These are phyloP conservation scores for Cynopterus brachyotis DNA, from an alignment of 2,113 vertebrate species.

Conservation along the genomic window DNA sequence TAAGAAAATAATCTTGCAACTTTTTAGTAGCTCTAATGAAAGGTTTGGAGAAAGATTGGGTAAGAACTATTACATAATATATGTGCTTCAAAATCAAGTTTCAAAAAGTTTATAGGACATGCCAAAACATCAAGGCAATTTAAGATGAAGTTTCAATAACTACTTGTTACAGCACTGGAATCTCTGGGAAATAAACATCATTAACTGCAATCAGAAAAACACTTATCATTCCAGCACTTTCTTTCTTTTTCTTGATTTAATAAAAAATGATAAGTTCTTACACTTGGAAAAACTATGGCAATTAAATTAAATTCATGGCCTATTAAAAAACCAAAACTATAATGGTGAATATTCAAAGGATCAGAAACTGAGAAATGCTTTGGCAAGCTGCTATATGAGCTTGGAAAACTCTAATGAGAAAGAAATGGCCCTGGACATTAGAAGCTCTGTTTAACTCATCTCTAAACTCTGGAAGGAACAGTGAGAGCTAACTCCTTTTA, in stretches of 20 bases:
- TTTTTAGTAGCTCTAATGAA: conserved; percentile 29
- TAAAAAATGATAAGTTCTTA: conserved; percentile 58
- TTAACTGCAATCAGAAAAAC: conserved; percentile 26
- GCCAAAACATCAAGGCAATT: conserved; percentile 43
- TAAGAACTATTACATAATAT: conserved; percentile 48
- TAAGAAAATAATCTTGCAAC: conserved; percentile 44
- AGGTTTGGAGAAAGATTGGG: conserved; percentile 12
- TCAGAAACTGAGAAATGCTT: conserved; percentile 56
- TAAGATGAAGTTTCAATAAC: conserved; percentile 33
- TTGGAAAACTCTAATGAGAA: conserved; percentile 47
- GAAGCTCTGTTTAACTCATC: conserved; percentile 34
- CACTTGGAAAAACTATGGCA: conserved; percentile 23
- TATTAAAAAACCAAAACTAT: conserved; percentile 50
- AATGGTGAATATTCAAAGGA: conserved; percentile 29
- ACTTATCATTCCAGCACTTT: background rate
- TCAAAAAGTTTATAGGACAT: conserved; percentile 56
- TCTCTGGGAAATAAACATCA: conserved; percentile 47
- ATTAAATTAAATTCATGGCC: conserved; percentile 62
- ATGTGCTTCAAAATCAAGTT: conserved; percentile 54
- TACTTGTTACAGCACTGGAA: background rate
- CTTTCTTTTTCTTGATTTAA: conserved; percentile 54
- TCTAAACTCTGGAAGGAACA: conserved; percentile 18
- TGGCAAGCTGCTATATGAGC: conserved; percentile 43
- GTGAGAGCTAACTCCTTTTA: conserved; percentile 23
- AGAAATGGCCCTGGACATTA: conserved; percentile 44